Evolutionary conservation across 2,797 vertebrate genomes (phyloP).

Genomic region (Peromyscus attwateri): DNA sequence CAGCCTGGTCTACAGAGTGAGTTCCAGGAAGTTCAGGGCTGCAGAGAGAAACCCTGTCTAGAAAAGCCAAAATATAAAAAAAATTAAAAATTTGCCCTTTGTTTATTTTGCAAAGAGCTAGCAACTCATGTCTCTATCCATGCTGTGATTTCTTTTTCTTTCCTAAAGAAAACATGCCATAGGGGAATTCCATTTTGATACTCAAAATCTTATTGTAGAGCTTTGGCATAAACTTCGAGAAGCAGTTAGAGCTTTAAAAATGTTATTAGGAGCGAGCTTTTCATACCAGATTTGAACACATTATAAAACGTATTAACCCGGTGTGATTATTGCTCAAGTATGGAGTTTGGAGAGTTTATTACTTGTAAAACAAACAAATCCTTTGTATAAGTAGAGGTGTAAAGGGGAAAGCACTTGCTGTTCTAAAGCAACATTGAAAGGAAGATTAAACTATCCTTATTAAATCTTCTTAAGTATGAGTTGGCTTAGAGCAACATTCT

Average conservation of each 20-base stretch:
- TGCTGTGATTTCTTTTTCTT: slow-evolving; percentile 22
- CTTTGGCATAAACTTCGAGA: background rate
- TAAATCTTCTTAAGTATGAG: slow-evolving; percentile 75
- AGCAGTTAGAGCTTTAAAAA: slow-evolving; percentile 50
- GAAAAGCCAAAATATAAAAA: background rate
- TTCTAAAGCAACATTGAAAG: slow-evolving; percentile 73
- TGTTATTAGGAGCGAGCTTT: slow-evolving; percentile 69
- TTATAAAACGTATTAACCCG: slow-evolving; percentile 61
- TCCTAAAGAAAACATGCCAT: slow-evolving; percentile 51
- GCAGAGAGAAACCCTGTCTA: background rate
- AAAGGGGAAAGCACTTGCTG: slow-evolving; percentile 63
- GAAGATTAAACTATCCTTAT: slow-evolving; percentile 72
- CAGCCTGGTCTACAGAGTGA: background rate
- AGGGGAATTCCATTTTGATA: background rate
- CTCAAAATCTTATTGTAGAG: slow-evolving; percentile 19
- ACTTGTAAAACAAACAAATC: slow-evolving; percentile 64
- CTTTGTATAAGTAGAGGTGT: slow-evolving; percentile 62
- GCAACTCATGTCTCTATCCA: background rate
- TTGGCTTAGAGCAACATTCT: slow-evolving; percentile 69
- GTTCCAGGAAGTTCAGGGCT: background rate
- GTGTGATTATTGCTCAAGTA: slow-evolving; percentile 68
- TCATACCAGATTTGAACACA: slow-evolving; percentile 56
- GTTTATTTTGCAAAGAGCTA: background rate
- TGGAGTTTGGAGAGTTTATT: slow-evolving; percentile 70
- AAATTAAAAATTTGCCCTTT: background rate